phyloP scores from a whole-genome alignment of 2,888 invertebrate species.

The Herminia tarsipennalis region DNA sequence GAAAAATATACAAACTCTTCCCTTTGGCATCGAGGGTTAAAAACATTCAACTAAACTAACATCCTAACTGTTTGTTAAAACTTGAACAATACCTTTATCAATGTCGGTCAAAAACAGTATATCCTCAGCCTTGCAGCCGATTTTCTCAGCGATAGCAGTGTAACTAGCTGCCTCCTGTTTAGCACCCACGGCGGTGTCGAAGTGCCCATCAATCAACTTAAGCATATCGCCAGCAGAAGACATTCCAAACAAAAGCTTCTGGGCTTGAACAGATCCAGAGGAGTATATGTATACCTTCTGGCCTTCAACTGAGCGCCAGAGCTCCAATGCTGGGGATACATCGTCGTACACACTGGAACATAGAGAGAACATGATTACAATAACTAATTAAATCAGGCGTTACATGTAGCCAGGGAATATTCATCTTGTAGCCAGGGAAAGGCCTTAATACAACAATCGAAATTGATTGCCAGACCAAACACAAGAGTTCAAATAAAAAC shows the following conservation, averaged over 20 bases:
- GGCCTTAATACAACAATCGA: too few relatives aligned
- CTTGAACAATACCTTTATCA: conserved; percentile 92
- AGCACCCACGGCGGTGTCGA: conserved; percentile 93
- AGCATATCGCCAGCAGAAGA: conserved; percentile 92
- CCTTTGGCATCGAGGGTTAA: too few relatives aligned
- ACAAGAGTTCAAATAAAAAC: too few relatives aligned
- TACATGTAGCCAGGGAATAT: too few relatives aligned
- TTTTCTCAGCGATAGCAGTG: conserved; percentile 89
- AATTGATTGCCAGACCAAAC: too few relatives aligned
- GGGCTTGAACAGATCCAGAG: conserved; percentile 96
- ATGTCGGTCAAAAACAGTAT: conserved; percentile 95
- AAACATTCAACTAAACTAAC: too few relatives aligned
- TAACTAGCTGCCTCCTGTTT: conserved; percentile 94
- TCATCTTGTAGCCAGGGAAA: too few relatives aligned
- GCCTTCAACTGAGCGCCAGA: conserved; percentile 89
- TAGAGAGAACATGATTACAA: conserved; percentile 4
- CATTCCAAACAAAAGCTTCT: conserved; percentile 93
- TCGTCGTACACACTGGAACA: conserved; percentile 93
- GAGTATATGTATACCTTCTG: conserved; percentile 94
- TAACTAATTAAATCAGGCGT: neutral
- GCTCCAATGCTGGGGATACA: conserved; percentile 90
- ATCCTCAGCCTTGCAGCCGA: conserved; percentile 87
- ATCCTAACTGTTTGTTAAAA: too few relatives aligned
- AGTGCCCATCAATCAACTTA: conserved; percentile 90
- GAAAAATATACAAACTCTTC: too few relatives aligned